These are phyloP conservation scores for Dendrophyllia cribrosa DNA, from an alignment of 64 coral and sea anemone genomes.

Conservation along the genomic window DNA sequence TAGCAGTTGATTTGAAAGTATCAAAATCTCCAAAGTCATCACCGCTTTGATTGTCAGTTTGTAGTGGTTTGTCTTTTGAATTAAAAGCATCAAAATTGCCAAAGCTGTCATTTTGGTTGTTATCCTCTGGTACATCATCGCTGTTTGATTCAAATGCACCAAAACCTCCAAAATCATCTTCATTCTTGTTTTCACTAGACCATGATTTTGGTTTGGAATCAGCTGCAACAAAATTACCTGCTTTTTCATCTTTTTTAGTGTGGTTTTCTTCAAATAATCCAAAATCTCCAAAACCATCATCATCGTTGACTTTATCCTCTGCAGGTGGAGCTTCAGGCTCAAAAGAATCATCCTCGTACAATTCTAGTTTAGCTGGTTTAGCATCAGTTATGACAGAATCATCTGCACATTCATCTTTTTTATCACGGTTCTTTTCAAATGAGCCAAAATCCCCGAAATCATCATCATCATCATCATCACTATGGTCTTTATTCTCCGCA, in stretches of 20 bases:
- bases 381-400: not conserved
- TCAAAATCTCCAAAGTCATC: conserved; percentile 51
- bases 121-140: not conserved
- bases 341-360: not conserved
- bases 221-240: not conserved
- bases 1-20: not conserved
- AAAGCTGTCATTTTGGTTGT: not conserved
- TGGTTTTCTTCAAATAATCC: not conserved
- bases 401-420: not conserved
- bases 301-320: not conserved
- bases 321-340: not conserved
- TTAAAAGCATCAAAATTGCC: not conserved
- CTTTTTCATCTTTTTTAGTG: not conserved
- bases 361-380: not conserved
- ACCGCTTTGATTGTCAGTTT: not conserved
- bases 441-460: conserved; percentile 41
- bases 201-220: not conserved
- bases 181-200: not conserved
- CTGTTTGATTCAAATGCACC: not conserved
- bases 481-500: not conserved
- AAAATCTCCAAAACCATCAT: conserved; percentile 43
- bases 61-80: not conserved
- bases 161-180: not conserved
- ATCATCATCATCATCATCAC: conserved; percentile 35
- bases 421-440: not conserved